Conservation (phyloP, 2,113 vertebrate species). For the Nestor notabilis region DNA sequence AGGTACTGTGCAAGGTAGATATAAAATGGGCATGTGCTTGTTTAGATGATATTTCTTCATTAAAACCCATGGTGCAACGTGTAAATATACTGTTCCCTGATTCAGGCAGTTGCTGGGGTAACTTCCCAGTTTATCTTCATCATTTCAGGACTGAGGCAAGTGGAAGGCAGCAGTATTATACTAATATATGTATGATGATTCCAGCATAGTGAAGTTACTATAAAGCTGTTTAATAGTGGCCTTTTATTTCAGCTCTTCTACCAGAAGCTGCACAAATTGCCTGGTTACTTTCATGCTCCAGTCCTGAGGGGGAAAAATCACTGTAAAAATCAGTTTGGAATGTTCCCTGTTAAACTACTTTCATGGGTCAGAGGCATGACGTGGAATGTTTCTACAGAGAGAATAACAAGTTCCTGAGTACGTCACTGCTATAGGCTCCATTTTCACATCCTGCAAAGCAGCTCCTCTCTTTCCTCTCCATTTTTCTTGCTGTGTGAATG, state of each 20-base stretch:
- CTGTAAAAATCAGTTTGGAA: conserved; percentile 36
- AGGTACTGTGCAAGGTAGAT: neutral
- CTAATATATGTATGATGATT: neutral
- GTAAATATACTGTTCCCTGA: neutral
- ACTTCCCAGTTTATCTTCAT: neutral
- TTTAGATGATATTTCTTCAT: neutral
- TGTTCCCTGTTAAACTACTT: conserved; percentile 42
- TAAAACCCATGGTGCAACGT: neutral
- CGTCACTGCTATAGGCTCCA: neutral
- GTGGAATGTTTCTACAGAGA: conserved; percentile 37
- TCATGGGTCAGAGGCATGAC: conserved; percentile 32
- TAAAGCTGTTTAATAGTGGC: neutral
- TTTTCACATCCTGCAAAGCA: conserved; percentile 30
- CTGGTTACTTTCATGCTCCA: conserved; percentile 13
- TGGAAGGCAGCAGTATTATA: neutral
- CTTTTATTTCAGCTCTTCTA: conserved; percentile 27
- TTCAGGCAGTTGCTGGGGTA: neutral
- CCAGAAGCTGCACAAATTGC: conserved; percentile 20
- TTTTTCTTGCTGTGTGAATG: conserved; percentile 24
- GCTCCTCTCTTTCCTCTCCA: neutral
- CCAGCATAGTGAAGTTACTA: neutral
- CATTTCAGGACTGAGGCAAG: neutral
- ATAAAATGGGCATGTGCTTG: neutral
- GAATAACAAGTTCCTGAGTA: conserved; percentile 20
- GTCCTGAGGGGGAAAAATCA: neutral